Conservation (phyloP, 2,888 invertebrate species). For the Merodon equestris region DNA sequence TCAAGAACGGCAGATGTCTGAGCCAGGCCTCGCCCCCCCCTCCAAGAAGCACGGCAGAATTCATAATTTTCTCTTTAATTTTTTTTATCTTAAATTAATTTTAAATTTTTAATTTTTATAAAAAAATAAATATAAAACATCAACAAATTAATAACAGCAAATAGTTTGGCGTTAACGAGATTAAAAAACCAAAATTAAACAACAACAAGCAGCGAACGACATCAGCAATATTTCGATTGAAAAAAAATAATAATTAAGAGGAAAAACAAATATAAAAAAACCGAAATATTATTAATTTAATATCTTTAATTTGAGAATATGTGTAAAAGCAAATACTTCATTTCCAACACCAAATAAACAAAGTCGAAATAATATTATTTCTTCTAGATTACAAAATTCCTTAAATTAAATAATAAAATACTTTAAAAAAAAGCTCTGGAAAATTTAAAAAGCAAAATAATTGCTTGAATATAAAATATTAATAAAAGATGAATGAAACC, state of each 20-base stretch:
- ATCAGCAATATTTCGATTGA: constrained; percentile 53
- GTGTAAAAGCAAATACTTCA: constrained; percentile 66
- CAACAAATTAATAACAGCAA: constrained; percentile 61
- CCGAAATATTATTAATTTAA: constrained; percentile 66
- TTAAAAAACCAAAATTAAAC: constrained; percentile 13
- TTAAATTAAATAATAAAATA: constrained; percentile 49
- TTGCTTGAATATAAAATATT: constrained; percentile 45
- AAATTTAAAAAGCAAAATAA: constrained; percentile 51
- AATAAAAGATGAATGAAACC: constrained; percentile 41
- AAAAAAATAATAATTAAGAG: no score
- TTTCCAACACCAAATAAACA: constrained; percentile 22
- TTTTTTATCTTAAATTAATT: no score
- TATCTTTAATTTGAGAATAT: constrained; percentile 61
- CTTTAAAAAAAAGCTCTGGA: constrained; percentile 63
- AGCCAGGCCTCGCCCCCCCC: constrained; percentile 88
- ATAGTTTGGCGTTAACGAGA: constrained; percentile 59
- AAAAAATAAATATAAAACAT: constrained; percentile 70
- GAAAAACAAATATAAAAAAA: constrained; percentile 55
- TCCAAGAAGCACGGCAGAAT: constrained; percentile 81
- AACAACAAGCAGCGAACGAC: constrained; percentile 57
- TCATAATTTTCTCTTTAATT: constrained; percentile 70
- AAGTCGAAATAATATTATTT: constrained; percentile 27
- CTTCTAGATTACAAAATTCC: constrained; percentile 33
- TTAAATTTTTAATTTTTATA: constrained; percentile 42
- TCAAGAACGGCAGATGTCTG: constrained; percentile 92